Conservation (phyloP, 2,888 invertebrate genomes). For the Proisotoma minuta region DNA sequence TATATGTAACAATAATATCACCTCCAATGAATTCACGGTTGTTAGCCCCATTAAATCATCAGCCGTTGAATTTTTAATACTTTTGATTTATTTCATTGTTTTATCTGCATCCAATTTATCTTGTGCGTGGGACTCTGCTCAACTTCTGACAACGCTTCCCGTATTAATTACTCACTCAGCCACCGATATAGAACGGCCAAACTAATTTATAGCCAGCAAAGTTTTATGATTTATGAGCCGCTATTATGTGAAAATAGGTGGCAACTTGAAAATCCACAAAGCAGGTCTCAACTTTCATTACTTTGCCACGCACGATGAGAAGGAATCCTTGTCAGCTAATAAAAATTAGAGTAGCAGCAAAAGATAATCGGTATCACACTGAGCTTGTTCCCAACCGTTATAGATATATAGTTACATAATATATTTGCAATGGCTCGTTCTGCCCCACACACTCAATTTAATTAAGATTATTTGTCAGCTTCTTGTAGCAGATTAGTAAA, state of each 20-base stretch:
- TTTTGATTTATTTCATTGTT: constrained; percentile 9
- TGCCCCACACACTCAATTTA: not conserved
- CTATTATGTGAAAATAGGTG: constrained; percentile 5
- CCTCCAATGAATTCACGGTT: constrained; percentile 38
- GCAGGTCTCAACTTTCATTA: too few species aligned
- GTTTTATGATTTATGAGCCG: constrained; percentile 1
- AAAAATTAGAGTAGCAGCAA: too few species aligned
- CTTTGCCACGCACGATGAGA: too few species aligned
- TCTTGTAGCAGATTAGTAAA: constrained; percentile 5
- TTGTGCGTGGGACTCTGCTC: not conserved
- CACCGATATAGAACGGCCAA: not conserved
- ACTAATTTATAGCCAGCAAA: not conserved
- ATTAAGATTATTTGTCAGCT: constrained; percentile 5
- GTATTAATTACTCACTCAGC: not conserved
- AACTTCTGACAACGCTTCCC: not conserved
- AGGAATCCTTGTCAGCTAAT: too few species aligned
- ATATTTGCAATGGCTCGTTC: too few species aligned
- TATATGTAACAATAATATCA: too few species aligned
- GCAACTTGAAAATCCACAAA: not conserved
- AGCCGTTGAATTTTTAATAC: constrained; percentile 24
- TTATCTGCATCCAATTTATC: constrained; percentile 11
- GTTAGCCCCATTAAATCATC: constrained; percentile 42
- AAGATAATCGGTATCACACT: too few species aligned
- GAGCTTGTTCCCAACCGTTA: too few species aligned
- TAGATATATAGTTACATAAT: too few species aligned